These are phyloP conservation scores for Castor canadensis DNA, from an alignment of 2,113 vertebrate genomes.

Conservation along the genomic window DNA sequence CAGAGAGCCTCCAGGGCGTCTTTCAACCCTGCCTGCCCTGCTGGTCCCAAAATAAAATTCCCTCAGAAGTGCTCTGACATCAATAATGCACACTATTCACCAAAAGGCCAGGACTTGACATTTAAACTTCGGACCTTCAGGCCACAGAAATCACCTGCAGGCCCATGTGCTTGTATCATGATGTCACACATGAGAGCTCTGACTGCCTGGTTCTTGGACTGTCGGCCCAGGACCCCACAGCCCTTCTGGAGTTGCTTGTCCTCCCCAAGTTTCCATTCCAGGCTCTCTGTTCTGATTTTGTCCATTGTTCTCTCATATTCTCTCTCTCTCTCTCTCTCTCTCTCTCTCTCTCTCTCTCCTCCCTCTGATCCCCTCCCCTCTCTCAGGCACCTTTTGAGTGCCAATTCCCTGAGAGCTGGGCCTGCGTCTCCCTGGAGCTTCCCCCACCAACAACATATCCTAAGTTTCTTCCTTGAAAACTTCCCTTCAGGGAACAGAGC, in stretches of 20 bases:
- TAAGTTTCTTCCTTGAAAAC: neutral
- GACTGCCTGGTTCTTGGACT: no score
- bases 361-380: neutral
- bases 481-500: neutral
- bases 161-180: accelerated
- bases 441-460: neutral
- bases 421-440: neutral
- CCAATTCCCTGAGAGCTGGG: neutral
- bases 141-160: neutral
- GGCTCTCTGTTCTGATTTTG: neutral
- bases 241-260: no score
- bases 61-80: neutral
- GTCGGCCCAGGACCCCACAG: no score
- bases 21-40: neutral
- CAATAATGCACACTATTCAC: neutral
- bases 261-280: no score
- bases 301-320: neutral
- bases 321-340: neutral
- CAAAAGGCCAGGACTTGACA: conserved; percentile 20
- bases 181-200: accelerated
- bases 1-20: neutral
- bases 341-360: neutral
- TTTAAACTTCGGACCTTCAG: neutral
- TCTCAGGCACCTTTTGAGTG: no score
- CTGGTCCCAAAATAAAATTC: neutral